These are phyloP conservation scores for Drosophila littoralis DNA, from an alignment of 1,140 invertebrate species.

Conservation along the genomic window DNA sequence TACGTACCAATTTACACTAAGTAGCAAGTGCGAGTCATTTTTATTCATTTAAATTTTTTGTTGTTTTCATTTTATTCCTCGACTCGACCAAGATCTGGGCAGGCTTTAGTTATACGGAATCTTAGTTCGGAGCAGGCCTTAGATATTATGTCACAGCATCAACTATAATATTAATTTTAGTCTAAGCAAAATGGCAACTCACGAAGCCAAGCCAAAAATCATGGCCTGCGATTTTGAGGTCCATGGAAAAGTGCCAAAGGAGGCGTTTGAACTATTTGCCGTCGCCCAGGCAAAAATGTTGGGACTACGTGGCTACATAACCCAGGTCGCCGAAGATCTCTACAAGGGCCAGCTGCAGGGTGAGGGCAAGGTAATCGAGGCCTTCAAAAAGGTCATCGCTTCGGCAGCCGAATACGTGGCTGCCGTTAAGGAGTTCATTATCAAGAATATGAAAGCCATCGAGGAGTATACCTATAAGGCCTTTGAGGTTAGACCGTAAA, in stretches of 20 bases:
- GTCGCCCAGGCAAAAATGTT: conserved; percentile 45
- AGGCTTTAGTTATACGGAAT: too few relatives aligned
- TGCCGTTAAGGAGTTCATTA: conserved; percentile 62
- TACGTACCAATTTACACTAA: neutral
- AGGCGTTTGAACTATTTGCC: conserved; percentile 62
- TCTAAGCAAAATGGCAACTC: conserved; percentile 7
- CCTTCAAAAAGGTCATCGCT: conserved; percentile 51
- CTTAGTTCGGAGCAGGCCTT: conserved; percentile 14
- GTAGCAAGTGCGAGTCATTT: neutral
- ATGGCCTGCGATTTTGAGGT: conserved; percentile 65
- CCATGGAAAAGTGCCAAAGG: conserved; percentile 41
- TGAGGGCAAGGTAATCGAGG: conserved; percentile 57
- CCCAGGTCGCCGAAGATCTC: conserved; percentile 22
- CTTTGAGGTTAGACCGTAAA: conserved; percentile 38
- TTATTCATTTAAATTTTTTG: conserved; percentile 2
- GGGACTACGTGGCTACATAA: conserved; percentile 58
- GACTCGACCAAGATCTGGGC: conserved; percentile 1
- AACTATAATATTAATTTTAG: neutral
- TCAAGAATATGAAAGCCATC: conserved; percentile 57
- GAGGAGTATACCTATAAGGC: conserved; percentile 48
- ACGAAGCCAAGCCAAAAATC: neutral
- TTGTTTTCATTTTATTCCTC: conserved; percentile 1
- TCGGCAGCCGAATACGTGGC: conserved; percentile 56
- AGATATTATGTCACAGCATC: conserved; percentile 6
- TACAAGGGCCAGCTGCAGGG: conserved; percentile 59